Evolutionary conservation across 1,140 invertebrate genomes (phyloP), one percentile per base, ranked within the genome.

Genomic region (Calycopis cecrops): DNA sequence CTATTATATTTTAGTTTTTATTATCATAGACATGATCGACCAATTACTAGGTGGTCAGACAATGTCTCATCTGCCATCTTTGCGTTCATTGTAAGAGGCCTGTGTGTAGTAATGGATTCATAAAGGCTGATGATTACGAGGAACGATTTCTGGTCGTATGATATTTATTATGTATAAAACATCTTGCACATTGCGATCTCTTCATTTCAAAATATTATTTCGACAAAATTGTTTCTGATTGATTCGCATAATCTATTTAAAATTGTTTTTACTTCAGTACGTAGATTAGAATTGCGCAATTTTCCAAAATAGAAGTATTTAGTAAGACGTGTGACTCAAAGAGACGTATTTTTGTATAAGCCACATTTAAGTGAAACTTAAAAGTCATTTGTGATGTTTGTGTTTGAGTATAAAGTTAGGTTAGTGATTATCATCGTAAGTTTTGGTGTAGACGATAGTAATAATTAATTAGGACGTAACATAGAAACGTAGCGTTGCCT

Each of bases 331-430:
- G 40, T 44, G 40, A 44, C 40, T 44, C 40, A 14, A 44, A 44
- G 40, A 44, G 40, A 44, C 40, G 40, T 44, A 44, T 44, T 44
- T 44, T 44, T 44, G 40, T 44, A 44, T 44, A 44, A 16, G 8
- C 40, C 40, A 17, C 40, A 44, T 44, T 44, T 44, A 44, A 44
- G 40, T 44, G 14, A 44, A 44, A 44, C 40, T 44, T 44, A 44
- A 40, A 35, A 44, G 12, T 44, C 21, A 44, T 44, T 44, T 44
- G 40, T 44, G 40, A 52, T 47, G 28, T 21, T 38, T 51, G 48
- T 57, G 42, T 52, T 51, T 57, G 35, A 49, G 35, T 56, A 48
- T 44, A 53, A 53, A 54, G 11, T 17, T 54, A 54, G 40, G 52
- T 35, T 54, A 54, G 52, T 54, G 38, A 54, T 47, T 28, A 28